Conservation (phyloP, 2,113 vertebrate genomes). For the Paradisaea rubra region DNA sequence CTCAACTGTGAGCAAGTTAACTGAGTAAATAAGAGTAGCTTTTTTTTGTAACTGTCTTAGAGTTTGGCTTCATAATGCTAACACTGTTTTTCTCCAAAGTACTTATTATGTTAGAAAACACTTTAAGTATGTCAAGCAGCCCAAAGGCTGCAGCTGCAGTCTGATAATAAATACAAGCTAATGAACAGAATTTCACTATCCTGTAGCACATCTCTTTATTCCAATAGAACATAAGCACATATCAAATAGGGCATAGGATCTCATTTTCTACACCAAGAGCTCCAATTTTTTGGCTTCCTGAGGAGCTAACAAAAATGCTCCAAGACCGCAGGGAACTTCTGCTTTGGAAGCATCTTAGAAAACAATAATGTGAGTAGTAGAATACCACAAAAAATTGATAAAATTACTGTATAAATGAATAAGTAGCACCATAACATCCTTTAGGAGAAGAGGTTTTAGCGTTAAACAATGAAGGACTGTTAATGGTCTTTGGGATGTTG, state of each 20-base stretch:
- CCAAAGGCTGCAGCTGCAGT: conserved; percentile 28
- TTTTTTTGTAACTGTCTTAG: conserved; percentile 13
- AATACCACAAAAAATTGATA: not conserved
- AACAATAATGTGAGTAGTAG: not conserved
- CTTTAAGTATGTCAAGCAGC: conserved; percentile 4
- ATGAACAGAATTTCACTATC: conserved; percentile 17
- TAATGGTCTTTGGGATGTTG: not conserved
- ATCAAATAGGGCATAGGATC: not conserved
- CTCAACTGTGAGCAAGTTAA: not conserved
- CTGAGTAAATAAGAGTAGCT: not conserved
- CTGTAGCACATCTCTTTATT: not conserved
- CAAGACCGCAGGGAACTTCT: not conserved
- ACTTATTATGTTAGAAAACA: conserved; percentile 33
- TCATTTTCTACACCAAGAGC: not conserved
- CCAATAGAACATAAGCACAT: not conserved
- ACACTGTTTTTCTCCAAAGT: conserved; percentile 2
- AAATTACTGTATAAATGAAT: not conserved
- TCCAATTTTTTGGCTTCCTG: not conserved
- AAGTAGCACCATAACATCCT: not conserved
- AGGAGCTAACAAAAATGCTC: not conserved
- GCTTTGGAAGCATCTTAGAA: not conserved
- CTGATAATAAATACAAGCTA: conserved; percentile 17
- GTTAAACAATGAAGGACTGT: not conserved
- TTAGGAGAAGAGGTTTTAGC: not conserved
- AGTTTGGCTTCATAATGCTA: conserved; percentile 9